Conservation (phyloP, 2,113 vertebrate genomes). For the Poeciliopsis occidentalis region DNA sequence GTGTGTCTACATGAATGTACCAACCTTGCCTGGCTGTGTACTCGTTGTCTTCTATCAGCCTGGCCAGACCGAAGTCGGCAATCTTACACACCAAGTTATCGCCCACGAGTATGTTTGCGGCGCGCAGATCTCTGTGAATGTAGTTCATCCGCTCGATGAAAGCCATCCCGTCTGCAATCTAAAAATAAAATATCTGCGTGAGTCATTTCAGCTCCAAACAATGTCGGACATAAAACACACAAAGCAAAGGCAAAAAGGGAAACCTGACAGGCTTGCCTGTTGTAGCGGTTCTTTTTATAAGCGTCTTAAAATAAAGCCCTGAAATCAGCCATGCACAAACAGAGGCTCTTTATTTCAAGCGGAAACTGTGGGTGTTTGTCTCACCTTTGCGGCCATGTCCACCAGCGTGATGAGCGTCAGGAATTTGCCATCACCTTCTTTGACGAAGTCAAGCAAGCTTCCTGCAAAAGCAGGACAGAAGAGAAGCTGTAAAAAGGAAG, state of each 20-base stretch:
- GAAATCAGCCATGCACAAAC: constrained; percentile 4
- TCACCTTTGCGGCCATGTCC: constrained; percentile 97
- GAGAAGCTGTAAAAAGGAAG: background rate
- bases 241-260: constrained; percentile 24
- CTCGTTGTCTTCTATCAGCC: constrained; percentile 96
- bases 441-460: constrained; percentile 93
- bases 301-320: constrained; percentile 48
- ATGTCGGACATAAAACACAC: constrained; percentile 7
- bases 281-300: constrained; percentile 10
- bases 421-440: constrained; percentile 95
- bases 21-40: constrained; percentile 95
- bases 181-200: constrained; percentile 35
- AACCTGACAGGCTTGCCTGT: constrained; percentile 24
- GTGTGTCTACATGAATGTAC: constrained; percentile 10
- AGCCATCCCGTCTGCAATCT: constrained; percentile 97
- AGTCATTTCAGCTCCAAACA: constrained; percentile 29
- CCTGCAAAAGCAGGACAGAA: constrained; percentile 76
- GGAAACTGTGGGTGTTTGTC: background rate
- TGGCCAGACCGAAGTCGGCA: constrained; percentile 95
- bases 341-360: background rate
- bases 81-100: constrained; percentile 98
- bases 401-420: constrained; percentile 92
- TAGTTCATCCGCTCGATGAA: constrained; percentile 99
- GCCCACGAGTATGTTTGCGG: constrained; percentile 94
- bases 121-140: constrained; percentile 95